Evolutionary conservation across 1,140 invertebrate species (phyloP).

Genomic region (Pectinophora gossypiella): DNA sequence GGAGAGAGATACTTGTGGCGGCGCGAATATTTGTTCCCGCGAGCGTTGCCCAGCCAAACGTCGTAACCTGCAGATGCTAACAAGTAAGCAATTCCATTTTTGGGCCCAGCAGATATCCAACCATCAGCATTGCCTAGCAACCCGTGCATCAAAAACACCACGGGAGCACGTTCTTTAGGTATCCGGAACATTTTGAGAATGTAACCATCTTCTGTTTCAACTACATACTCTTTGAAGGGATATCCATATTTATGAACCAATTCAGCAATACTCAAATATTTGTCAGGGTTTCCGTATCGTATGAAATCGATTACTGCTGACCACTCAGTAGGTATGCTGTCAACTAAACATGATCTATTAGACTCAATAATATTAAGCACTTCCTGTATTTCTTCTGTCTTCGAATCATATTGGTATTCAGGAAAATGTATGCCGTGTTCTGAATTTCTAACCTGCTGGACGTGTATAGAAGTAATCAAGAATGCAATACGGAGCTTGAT

Average conservation of each 20-base stretch:
- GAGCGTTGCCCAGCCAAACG: neutral
- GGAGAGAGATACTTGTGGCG: neutral
- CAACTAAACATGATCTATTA: too few species aligned
- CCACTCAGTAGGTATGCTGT: too few species aligned
- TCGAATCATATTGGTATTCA: too few species aligned
- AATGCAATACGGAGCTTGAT: too few species aligned
- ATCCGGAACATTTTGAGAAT: neutral
- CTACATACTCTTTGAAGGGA: neutral
- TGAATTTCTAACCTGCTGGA: too few species aligned
- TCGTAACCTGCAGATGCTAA: neutral
- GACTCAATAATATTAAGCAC: too few species aligned
- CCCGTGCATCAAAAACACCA: neutral
- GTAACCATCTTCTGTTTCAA: neutral
- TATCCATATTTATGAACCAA: neutral
- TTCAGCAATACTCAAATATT: neutral
- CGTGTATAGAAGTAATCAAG: too few species aligned
- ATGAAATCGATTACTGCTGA: too few species aligned
- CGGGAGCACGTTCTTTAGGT: neutral
- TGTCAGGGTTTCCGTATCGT: neutral
- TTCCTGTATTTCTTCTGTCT: too few species aligned
- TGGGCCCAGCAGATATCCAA: neutral
- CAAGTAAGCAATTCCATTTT: neutral
- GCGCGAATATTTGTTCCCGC: neutral
- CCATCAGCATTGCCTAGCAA: neutral
- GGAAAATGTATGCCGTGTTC: too few species aligned